Base-by-base conservation (phyloP, 2,888 invertebrate genomes). In the Patella caerulea region DNA sequence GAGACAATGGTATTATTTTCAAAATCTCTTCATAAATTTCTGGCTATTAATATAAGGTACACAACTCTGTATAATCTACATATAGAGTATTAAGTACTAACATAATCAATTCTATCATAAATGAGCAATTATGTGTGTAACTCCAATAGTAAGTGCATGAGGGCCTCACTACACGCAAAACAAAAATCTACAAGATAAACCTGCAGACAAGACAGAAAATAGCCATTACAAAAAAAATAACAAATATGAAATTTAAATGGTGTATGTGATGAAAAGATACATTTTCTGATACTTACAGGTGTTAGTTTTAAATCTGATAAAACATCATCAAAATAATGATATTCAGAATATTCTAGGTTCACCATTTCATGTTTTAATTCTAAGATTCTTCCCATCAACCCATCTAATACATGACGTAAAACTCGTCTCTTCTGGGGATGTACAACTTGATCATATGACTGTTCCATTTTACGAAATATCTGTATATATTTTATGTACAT, bases 371-470 rank as follows among this genome's bases (percentile, higher is more conserved):
- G 89, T 83, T 97, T 97, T 11, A 98, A 92, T 91, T 98, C 98
- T 54, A 98, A 92, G 70, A 97, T 93, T 80, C 98, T 93, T 0
- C 97, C 97, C 77, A 97, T 93, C 70, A 95, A 94, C 5, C 91
- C 92, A 83, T 92, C 92, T 34, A 92, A 85, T 17, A 92, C 90
- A 79, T 91, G 90, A 34, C 94, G 94, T 0, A 98, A 93, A n/a
- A 98, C 93, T 73, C 95, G 90, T 54, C 97, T 93, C 91, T 98
- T 98, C 91, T 98, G 98, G 0, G 98, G 98, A 90, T 98, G 98
- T 65, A 97, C 93, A 86, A 97, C 94, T 92, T 97, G 97, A 87
- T 98, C 98, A 86, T 97, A 96, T 80, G 96, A 95, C 77, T 94
- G 93, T 86, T 96, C 95, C 55, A 98, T 90, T 85, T 94, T 94